Base-by-base conservation (phyloP, 2,113 vertebrate species). In the Channa argus region DNA sequence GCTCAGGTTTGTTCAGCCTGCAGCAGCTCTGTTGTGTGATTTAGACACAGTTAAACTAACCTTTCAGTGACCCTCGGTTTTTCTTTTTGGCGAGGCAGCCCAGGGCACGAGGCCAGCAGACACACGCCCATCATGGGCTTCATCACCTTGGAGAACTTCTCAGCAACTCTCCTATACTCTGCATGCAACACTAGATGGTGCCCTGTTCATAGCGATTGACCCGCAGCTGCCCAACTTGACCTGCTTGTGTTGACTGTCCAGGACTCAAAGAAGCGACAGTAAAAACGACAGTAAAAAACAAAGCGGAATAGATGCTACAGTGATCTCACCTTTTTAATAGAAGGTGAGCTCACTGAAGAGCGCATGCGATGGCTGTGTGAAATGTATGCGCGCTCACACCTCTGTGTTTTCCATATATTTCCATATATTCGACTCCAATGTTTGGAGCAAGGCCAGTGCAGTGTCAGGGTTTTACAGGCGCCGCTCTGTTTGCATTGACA, bases 141-240 rank as follows among this genome's bases (percentile, higher is more conserved):
- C 59, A 51, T 38, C 3, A 33, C 4, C 5, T 9, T 38, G 0
- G 1, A 33, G 8, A 33, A 41, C 6, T 8, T 69, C 1, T 2
- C n/a, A 36, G 54, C 67, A 2, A 6, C 67, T 51, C 38, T 81
- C 70, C 39, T 59, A 85, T 89, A 65, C 88, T 85, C 79, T 62
- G 52, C 70, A 66, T 71, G 76, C 65, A 69, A 89, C 91, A 91
- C 90, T 90, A 92, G 91, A 86, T 89, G 91, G 91, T 86, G 90
- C 88, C 87, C 86, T 92, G 82, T 59, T 80, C 88, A 71, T 50
- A 82, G 82, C 4, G 12, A 63, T 74, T 74, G 85, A 91, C 89
- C 86, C 83, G 83, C 73, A 80, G 70, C 84, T 80, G 81, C 60
- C 82, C 82, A 14, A 6, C 47, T 4, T 81, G 83, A 87, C 88